Evolutionary conservation across 2,888 invertebrate species (phyloP).

Genomic region (Harpalus rubripes): DNA sequence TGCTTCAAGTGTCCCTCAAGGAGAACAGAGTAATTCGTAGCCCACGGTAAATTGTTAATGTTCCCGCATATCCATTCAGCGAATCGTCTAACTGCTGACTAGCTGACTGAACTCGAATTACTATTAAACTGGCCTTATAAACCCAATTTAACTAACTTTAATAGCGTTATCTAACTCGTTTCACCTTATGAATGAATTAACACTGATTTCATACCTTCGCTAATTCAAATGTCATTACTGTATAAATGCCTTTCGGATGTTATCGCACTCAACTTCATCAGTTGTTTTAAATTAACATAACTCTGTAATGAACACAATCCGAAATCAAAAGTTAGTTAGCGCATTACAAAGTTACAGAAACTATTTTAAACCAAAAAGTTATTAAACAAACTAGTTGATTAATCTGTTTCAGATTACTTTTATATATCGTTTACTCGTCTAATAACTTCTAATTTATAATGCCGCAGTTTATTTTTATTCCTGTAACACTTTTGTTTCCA

Average conservation of each 20-base stretch:
- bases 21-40: constrained; percentile 24
- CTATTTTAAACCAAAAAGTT: not conserved
- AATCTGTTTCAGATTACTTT: no score
- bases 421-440: no score
- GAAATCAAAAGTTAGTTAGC: not conserved
- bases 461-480: no score
- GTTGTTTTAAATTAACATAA: not conserved
- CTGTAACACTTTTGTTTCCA: no score
- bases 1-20: constrained; percentile 43
- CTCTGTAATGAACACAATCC: not conserved
- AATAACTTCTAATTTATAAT: no score
- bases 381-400: no score
- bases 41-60: constrained; percentile 49
- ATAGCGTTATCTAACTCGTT: constrained; percentile 47
- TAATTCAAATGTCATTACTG: constrained; percentile 16
- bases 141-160: constrained; percentile 55
- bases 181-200: constrained; percentile 55
- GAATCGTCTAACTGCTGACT: constrained; percentile 32
- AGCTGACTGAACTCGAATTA: constrained; percentile 42
- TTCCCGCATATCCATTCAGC: constrained; percentile 30
- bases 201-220: constrained; percentile 18
- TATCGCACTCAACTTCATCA: not conserved
- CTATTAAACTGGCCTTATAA: constrained; percentile 39
- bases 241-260: not conserved
- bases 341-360: not conserved